Conservation (phyloP, 2,797 vertebrate genomes). For the Stomatorhinus walkeri region DNA sequence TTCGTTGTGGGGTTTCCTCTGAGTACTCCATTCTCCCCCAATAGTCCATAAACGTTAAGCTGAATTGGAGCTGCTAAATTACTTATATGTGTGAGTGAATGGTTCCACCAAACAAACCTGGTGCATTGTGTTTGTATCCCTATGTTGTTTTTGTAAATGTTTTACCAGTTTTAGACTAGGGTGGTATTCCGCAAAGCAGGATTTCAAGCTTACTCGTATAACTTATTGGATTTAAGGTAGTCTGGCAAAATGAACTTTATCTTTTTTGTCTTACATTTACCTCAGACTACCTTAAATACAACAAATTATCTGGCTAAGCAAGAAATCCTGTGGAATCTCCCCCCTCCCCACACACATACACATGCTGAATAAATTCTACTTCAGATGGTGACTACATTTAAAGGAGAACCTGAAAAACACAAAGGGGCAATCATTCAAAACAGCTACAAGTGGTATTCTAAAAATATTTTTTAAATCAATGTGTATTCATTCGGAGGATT, state of each 20-base stretch:
- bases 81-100: not conserved
- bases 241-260: not conserved
- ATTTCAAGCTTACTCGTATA: not conserved
- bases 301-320: not conserved
- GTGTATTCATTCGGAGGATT: constrained; percentile 27
- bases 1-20: too few species aligned
- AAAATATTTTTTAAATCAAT: constrained; percentile 23
- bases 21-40: not conserved
- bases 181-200: not conserved
- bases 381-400: too few species aligned
- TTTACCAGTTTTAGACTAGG: not conserved
- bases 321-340: not conserved
- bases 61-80: not conserved
- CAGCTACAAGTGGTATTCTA: constrained; percentile 16
- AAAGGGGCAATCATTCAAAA: constrained; percentile 15
- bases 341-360: not conserved
- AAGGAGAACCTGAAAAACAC: too few species aligned
- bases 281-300: not conserved
- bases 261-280: not conserved
- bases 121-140: not conserved
- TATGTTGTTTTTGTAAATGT: not conserved
- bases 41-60: not conserved
- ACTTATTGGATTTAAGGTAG: not conserved
- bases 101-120: not conserved
- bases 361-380: too few species aligned